A percentile compares a stretch with the other conserved stretches of the same genome.
Evolutionary conservation across 2,888 invertebrate genomes (phyloP).

Genomic region (Chaetogeoica ovagalla): DNA sequence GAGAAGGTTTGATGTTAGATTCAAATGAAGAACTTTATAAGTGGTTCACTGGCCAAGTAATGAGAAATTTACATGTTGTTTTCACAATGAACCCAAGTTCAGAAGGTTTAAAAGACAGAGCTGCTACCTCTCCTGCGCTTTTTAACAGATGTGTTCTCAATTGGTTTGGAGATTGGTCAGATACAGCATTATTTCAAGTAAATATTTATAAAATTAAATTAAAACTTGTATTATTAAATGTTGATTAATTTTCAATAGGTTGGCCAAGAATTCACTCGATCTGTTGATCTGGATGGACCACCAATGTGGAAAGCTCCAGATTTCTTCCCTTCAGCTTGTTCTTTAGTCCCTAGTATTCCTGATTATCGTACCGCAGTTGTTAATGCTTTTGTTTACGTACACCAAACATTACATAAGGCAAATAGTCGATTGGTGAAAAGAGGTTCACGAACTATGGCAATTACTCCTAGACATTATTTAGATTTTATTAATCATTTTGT

Average conservation of each 20-base stretch:
- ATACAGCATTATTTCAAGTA: conserved; percentile 88
- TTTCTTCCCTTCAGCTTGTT: conserved; percentile 86
- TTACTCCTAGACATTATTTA: conserved; percentile 95
- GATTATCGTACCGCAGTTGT: conserved; percentile 95
- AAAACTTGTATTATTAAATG: not conserved
- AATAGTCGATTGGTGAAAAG: conserved; percentile 88
- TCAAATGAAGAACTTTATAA: conserved; percentile 98
- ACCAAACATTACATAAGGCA: conserved; percentile 94
- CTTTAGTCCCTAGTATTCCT: conserved; percentile 73
- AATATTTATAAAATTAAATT: conserved; percentile 49
- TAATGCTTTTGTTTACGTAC: conserved; percentile 97
- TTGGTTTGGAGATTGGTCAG: conserved; percentile 98
- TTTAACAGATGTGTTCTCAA: conserved; percentile 85
- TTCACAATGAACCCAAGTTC: conserved; percentile 99
- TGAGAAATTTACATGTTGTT: conserved; percentile 98
- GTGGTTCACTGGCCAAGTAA: conserved; percentile 99
- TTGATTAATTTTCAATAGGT: conserved; percentile 63
- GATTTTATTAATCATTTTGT: conserved; percentile 99
- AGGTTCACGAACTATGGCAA: conserved; percentile 94
- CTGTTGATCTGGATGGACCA: conserved; percentile 88
- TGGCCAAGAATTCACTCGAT: conserved; percentile 93
- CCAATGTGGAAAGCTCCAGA: conserved; percentile 84
- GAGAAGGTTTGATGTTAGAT: conserved; percentile 97
- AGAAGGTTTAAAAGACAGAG: conserved; percentile 96
- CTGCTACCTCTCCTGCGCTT: conserved; percentile 97